Evolutionary conservation across 2,113 vertebrate species (phyloP).

Genomic region (Cynopterus brachyotis): DNA sequence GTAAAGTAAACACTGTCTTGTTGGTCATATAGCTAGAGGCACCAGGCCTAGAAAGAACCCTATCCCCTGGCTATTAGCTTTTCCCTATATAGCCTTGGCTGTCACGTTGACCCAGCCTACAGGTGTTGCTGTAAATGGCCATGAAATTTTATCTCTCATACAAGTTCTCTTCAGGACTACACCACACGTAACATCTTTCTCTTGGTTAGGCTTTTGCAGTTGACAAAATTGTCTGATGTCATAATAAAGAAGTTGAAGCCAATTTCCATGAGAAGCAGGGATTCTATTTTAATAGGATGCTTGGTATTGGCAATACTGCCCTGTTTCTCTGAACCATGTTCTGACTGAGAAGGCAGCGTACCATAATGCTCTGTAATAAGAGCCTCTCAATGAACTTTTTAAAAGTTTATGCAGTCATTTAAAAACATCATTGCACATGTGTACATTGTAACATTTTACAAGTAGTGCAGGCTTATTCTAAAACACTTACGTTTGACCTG

Average conservation of each 20-base stretch:
- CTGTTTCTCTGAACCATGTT: neutral
- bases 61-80: neutral
- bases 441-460: neutral
- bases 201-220: neutral
- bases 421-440: neutral
- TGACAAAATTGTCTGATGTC: neutral
- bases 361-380: neutral
- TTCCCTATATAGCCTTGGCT: neutral
- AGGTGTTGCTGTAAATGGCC: neutral
- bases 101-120: neutral
- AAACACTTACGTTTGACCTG: neutral
- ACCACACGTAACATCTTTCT: neutral
- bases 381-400: neutral
- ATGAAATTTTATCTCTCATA: neutral
- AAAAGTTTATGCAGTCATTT: neutral
- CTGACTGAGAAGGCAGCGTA: neutral
- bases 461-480: neutral
- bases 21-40: neutral
- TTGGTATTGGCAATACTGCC: neutral
- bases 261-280: neutral
- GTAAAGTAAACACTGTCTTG: neutral
- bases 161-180: neutral
- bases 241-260: neutral
- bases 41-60: neutral
- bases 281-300: neutral